Evolutionary conservation across 1,140 invertebrate genomes (phyloP).

Genomic region (Trichogramma pretiosum): DNA sequence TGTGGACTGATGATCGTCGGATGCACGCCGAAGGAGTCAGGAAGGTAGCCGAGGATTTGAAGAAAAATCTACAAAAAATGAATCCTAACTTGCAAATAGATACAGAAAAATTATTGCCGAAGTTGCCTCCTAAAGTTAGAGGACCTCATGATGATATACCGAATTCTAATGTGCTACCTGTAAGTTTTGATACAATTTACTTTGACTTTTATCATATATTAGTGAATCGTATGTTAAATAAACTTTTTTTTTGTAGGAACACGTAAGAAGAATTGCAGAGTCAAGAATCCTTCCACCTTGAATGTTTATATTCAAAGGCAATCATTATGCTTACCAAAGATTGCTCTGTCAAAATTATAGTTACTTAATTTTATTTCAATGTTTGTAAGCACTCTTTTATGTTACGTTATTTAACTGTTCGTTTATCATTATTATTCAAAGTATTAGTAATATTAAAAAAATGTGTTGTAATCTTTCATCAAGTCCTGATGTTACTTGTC

Average conservation of each 20-base stretch:
- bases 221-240: not conserved
- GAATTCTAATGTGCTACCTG: conserved; percentile 17
- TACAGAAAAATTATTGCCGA: conserved; percentile 23
- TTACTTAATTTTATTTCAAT: too few relatives aligned
- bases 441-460: too few relatives aligned
- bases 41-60: conserved; percentile 36
- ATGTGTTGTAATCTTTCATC: too few relatives aligned
- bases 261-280: conserved; percentile 9
- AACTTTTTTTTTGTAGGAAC: conserved; percentile 13
- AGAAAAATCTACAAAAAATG: conserved; percentile 27
- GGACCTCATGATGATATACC: conserved; percentile 26
- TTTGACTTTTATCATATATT: conserved; percentile 4
- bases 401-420: too few relatives aligned
- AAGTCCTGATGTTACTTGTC: too few relatives aligned
- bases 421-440: too few relatives aligned
- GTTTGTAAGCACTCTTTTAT: too few relatives aligned
- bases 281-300: not conserved
- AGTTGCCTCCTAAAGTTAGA: conserved; percentile 20
- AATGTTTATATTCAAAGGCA: too few relatives aligned
- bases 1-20: conserved; percentile 28
- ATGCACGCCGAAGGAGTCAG: conserved; percentile 42
- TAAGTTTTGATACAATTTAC: too few relatives aligned
- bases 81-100: conserved; percentile 33
- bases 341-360: too few relatives aligned
- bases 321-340: too few relatives aligned